Evolutionary conservation across 2,888 invertebrate genomes (phyloP), one percentile per base, ranked within the genome.

Genomic region (Mellilla xanthometata): DNA sequence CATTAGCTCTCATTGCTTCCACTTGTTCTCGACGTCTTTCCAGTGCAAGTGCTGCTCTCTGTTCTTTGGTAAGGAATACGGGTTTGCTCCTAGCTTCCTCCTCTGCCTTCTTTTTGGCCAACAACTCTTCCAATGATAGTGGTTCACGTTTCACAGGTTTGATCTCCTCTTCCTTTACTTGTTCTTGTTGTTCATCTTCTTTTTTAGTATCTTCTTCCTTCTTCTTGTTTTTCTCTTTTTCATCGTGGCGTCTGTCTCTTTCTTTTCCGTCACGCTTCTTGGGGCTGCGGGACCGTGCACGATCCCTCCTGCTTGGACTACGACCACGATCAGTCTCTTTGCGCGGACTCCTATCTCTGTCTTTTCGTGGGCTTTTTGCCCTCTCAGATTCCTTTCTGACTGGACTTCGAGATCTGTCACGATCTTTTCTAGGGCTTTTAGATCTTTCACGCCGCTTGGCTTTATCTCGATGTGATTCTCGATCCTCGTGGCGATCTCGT

Each of bases 61-160:
- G 97, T 76, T 98, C 98, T 90, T 99, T 99, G 0, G 97, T 96
- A 24, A 99, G 87, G 76, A 99, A 99, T 19, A 98, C 97, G 0
- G 99, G 99, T 91, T 99, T 99, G 62, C 97, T 96, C 38, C 96
- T 92, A 1, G 96, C 97, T 67, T 95, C 96, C 76, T 99, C 98
- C 72, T 98, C 98, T 0, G 97, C 97, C 72, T 99, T 98, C 74
- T 98, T 98, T 81, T 98, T 98, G 0, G 97, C 95, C 33, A 99
- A 85, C 27, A 99, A 80, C 76, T 99, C 99, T 76, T 99, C 99
- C 42, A 99, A 86, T 3, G 99, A 99, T 9, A 99, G 84, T 0
- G 99, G 99, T 72, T 99, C 98, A 35, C 76, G 90, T 81, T 72
- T 90, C 10, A 69, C 60, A 3, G 65, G 71, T 54, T 80, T 90